These are phyloP conservation scores for Merops nubicus DNA, from an alignment of 2,113 vertebrate species.

Conservation along the genomic window DNA sequence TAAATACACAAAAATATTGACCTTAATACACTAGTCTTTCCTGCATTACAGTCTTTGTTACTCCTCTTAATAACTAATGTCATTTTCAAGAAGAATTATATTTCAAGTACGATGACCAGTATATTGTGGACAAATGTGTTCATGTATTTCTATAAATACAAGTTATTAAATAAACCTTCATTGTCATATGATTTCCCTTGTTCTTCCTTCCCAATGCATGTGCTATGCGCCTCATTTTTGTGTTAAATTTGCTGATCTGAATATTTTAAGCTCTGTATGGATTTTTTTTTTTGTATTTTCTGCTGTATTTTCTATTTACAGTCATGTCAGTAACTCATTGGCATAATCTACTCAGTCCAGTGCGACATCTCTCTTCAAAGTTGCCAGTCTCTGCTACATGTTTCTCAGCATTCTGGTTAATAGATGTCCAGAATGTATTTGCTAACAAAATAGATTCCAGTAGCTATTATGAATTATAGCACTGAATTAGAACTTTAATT, in stretches of 20 bases:
- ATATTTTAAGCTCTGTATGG: background rate
- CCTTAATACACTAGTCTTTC: background rate
- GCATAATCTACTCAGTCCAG: background rate
- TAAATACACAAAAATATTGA: background rate
- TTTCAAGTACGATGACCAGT: background rate
- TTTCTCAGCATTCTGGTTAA: background rate
- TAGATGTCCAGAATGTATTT: background rate
- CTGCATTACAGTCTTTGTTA: background rate
- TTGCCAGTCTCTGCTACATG: accelerated
- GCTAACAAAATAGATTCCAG: background rate
- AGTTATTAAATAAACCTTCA: background rate
- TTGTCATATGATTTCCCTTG: background rate
- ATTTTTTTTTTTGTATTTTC: background rate
- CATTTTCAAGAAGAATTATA: background rate
- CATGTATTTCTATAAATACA: background rate
- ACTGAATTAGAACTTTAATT: background rate
- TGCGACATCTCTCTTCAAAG: background rate
- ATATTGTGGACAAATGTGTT: background rate
- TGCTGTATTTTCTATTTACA: background rate
- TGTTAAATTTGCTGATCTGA: background rate
- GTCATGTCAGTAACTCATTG: background rate
- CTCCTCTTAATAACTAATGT: background rate
- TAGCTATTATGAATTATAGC: background rate
- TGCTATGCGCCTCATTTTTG: background rate
- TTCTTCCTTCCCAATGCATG: background rate